These are phyloP conservation scores for Chanos chanos DNA, from an alignment of 2,797 vertebrate genomes.

Conservation along the genomic window DNA sequence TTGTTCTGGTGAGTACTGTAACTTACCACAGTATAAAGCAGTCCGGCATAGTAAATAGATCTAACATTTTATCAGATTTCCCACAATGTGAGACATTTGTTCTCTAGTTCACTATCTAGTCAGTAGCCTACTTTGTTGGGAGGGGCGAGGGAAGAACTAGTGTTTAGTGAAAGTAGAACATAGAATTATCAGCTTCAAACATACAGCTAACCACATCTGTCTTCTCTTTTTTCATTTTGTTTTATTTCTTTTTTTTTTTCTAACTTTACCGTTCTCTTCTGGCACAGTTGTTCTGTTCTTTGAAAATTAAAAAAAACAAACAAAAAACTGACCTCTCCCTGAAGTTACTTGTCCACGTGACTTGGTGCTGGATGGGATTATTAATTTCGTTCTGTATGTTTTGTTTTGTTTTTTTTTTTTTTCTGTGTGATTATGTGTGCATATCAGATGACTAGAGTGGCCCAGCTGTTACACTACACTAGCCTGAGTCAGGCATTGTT, in stretches of 20 bases:
- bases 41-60: too few species aligned
- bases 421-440: slow-evolving; percentile 99
- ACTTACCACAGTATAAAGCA: too few species aligned
- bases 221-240: background rate
- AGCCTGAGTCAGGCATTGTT: slow-evolving; percentile 99
- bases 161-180: background rate
- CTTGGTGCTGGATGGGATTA: slow-evolving; percentile 92
- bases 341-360: slow-evolving; percentile 76
- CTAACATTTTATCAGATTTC: too few species aligned
- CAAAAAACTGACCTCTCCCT: slow-evolving; percentile 57
- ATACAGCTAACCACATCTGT: background rate
- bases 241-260: background rate
- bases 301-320: slow-evolving; percentile 46
- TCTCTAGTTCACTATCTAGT: too few species aligned
- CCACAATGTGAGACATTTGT: too few species aligned
- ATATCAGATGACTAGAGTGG: slow-evolving; percentile 99
- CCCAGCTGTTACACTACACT: slow-evolving; percentile 99
- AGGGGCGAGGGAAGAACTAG: too few species aligned
- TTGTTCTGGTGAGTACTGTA: too few species aligned
- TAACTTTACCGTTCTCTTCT: too few species aligned
- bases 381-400: slow-evolving; percentile 99
- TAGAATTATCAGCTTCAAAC: background rate
- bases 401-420: slow-evolving; percentile 98
- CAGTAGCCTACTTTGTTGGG: too few species aligned
- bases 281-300: slow-evolving; percentile 60